Evolutionary conservation across 2,797 vertebrate genomes (phyloP).

Genomic region (Tapera naevia): DNA sequence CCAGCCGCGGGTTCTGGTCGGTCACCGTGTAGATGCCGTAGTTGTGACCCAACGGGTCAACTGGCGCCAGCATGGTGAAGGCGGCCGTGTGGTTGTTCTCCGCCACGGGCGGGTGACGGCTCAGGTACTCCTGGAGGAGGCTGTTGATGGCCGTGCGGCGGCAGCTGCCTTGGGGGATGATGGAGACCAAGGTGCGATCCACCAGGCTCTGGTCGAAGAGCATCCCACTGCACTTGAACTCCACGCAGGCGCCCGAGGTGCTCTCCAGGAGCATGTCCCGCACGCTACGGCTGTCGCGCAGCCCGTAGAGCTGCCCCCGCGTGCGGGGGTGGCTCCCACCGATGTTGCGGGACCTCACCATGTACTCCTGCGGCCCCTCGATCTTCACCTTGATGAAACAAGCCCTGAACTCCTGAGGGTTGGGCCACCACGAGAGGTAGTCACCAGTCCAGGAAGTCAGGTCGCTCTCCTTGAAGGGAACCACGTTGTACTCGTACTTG

Average conservation of each 20-base stretch:
- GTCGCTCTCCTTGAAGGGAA: constrained; percentile 91
- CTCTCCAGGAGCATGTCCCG: constrained; percentile 78
- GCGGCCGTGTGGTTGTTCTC: constrained; percentile 81
- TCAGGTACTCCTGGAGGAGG: constrained; percentile 90
- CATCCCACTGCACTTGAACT: constrained; percentile 98
- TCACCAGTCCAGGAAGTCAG: constrained; percentile 92
- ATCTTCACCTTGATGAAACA: constrained; percentile 94
- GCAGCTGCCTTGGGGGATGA: constrained; percentile 92
- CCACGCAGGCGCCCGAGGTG: constrained; percentile 89
- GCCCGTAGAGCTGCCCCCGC: constrained; percentile 87
- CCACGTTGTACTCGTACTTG: constrained; percentile 95
- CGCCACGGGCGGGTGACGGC: constrained; percentile 85
- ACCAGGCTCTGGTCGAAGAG: constrained; percentile 89
- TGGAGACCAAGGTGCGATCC: constrained; percentile 88
- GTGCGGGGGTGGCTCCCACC: constrained; percentile 90
- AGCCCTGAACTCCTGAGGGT: constrained; percentile 96
- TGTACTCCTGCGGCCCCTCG: constrained; percentile 90
- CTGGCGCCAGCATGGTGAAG: constrained; percentile 91
- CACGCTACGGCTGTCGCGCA: constrained; percentile 92
- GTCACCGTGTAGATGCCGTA: constrained; percentile 98
- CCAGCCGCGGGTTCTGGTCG: constrained; percentile 92
- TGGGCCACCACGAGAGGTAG: constrained; percentile 97
- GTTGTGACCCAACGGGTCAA: constrained; percentile 96
- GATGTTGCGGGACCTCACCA: constrained; percentile 88
- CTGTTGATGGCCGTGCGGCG: constrained; percentile 81